Evolutionary conservation across 2,888 invertebrate species (phyloP), one percentile per base, ranked within the genome.

Genomic region (Leptothorax acervorum): DNA sequence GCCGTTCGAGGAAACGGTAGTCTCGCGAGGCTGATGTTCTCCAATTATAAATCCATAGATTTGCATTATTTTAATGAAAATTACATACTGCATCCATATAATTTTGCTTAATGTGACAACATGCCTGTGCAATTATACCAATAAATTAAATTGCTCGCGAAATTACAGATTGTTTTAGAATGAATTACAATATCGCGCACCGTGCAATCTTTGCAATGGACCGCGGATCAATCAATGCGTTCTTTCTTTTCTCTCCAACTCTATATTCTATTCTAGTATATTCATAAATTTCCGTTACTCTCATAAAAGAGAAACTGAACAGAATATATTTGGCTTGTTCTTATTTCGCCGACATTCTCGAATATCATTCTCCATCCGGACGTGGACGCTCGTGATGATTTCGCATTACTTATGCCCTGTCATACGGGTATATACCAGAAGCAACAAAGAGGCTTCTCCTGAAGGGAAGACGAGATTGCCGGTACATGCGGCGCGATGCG

Each of bases 401-500:
- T 73, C 48, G 60, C 79, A 73, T 81, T 81, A 57, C 60, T 55
- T 81, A 39, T n/a, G 48, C 8, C 48, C 45, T 42, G 53, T 79
- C 57, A 23, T 39, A 48, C 28, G 35, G 15, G 35, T 45, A 35
- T 45, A 57, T 48, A 78, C 75, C 87, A 85, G 85, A 74, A 85
- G 88, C 88, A 65, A 28, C 68, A 39, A 73, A 66, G 82, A 73
- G 51, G 63, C 45, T 74, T 39, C 74, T 81, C 60, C 74, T 71
- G 57, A 66, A 68, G 71, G 39, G 23, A 73, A 75, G 63, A 78
- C 70, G 63, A 88, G 84, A 81, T 78, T 84, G 76, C 84, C 48
- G 63, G 75, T 60, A 39, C 35, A 39, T 1, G 76, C 6, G 63
- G 66, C 70, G 66, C 70, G 53, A 9, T 70, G 78, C 81, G 87